phyloP scores from a whole-genome alignment of 1,140 invertebrate species.

The Plutomurus gul region DNA sequence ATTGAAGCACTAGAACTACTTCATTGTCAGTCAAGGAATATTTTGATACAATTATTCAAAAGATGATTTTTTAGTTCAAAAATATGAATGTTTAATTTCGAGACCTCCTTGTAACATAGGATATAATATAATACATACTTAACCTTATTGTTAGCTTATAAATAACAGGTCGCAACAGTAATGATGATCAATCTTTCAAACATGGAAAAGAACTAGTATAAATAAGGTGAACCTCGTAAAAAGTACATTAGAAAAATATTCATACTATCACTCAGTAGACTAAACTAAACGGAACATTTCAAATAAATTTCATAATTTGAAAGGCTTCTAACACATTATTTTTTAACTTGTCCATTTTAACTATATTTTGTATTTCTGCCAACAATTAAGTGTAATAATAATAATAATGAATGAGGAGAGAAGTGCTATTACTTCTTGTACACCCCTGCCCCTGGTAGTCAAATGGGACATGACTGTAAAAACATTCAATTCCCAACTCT shows the following conservation, averaged over 20 bases:
- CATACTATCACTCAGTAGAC: conserved; percentile 14
- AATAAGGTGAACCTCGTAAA: conserved; percentile 15
- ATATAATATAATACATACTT: background rate
- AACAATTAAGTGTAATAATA: too few species aligned
- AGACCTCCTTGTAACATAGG: conserved; percentile 1
- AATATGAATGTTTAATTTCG: conserved; percentile 2
- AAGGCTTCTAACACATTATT: background rate
- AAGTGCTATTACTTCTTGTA: too few species aligned
- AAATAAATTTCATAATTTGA: background rate
- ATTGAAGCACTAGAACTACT: background rate
- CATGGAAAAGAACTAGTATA: background rate
- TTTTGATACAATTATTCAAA: background rate
- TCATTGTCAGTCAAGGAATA: background rate
- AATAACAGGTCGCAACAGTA: conserved; percentile 24
- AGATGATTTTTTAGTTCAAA: background rate
- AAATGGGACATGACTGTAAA: too few species aligned
- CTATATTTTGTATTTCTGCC: too few species aligned
- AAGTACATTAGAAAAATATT: conserved; percentile 27
- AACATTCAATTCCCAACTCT: too few species aligned
- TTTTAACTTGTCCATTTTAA: too few species aligned
- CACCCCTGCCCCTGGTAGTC: too few species aligned
- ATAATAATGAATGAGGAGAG: too few species aligned
- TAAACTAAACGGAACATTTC: conserved; percentile 8
- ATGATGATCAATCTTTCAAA: background rate
- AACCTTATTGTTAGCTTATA: too few species aligned